phyloP scores from a whole-genome alignment of 2,797 vertebrate genomes.

The Momotus momota region DNA sequence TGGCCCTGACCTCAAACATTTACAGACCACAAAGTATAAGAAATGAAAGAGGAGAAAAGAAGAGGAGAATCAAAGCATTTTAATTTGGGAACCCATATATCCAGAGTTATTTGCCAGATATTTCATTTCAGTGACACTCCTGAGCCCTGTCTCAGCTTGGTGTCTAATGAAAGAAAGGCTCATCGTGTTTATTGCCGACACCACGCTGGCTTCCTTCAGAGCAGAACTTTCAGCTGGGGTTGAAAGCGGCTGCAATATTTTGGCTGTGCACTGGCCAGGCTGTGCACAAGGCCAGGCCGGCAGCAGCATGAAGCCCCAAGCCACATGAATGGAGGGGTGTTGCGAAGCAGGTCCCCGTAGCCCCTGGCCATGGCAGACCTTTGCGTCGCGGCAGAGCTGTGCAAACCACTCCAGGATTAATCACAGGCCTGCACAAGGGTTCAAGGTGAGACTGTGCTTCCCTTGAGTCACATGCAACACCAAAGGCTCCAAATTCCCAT shows the following conservation, averaged over 20 bases:
- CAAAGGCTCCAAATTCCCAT: neutral
- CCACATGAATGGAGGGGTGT: rapidly evolving
- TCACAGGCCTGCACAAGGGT: neutral
- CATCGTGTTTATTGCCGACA: neutral
- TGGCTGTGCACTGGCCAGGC: neutral
- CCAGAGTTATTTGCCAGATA: neutral
- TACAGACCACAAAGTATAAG: neutral
- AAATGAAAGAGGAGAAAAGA: neutral
- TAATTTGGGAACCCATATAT: neutral
- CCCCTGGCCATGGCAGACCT: neutral
- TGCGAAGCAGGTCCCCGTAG: neutral
- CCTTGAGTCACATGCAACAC: neutral
- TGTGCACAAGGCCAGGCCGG: neutral
- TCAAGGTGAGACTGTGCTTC: neutral
- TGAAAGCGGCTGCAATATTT: neutral
- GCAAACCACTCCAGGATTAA: neutral
- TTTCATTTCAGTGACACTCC: neutral
- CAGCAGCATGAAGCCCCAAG: neutral
- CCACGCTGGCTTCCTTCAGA: neutral
- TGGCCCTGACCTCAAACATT: neutral
- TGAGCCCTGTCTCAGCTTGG: neutral
- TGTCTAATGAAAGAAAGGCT: neutral
- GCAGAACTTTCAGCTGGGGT: neutral
- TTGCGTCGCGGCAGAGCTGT: neutral
- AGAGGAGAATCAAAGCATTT: neutral